Conservation (phyloP, 1,140 invertebrate genomes). For the Diabrotica undecimpunctata region DNA sequence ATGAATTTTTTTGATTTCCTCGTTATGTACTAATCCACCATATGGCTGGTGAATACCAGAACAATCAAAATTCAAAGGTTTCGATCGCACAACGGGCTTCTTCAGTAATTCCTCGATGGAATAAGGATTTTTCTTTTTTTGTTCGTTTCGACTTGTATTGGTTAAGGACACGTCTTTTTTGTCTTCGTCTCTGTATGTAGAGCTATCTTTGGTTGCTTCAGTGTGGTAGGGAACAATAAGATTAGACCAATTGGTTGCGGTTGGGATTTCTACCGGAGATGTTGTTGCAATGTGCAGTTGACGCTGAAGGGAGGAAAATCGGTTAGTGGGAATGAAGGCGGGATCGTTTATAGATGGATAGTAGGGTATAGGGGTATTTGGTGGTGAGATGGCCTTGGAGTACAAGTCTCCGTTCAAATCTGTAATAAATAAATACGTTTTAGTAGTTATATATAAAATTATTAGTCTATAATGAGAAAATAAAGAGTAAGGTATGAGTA, state of each 20-base stretch:
- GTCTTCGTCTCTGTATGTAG: constrained; percentile 21
- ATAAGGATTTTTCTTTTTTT: constrained; percentile 72
- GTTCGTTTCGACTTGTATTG: constrained; percentile 25
- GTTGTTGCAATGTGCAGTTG: constrained; percentile 51
- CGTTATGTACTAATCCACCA: constrained; percentile 36
- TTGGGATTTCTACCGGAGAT: constrained; percentile 37
- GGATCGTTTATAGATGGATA: constrained; percentile 40
- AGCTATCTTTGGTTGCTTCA: constrained; percentile 15
- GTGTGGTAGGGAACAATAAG: constrained; percentile 52
- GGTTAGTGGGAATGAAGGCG: constrained; percentile 47
- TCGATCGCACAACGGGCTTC: constrained; percentile 61
- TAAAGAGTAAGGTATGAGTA: too few relatives aligned
- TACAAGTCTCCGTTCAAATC: constrained; percentile 37
- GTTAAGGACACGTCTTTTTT: constrained; percentile 30
- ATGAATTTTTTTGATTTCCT: constrained; percentile 18
- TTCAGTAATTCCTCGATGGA: constrained; percentile 83
- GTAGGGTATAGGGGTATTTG: constrained; percentile 33
- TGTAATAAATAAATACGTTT: constrained; percentile 24
- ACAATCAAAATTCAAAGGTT: constrained; percentile 32
- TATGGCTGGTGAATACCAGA: constrained; percentile 39
- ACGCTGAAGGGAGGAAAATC: constrained; percentile 57
- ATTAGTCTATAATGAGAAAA: too few relatives aligned
- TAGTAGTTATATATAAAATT: too few relatives aligned
- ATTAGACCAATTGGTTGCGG: constrained; percentile 53
- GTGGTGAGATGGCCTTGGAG: constrained; percentile 26